Evolutionary conservation across 2,888 invertebrate genomes (phyloP).

Genomic region (Lathronympha strigana): DNA sequence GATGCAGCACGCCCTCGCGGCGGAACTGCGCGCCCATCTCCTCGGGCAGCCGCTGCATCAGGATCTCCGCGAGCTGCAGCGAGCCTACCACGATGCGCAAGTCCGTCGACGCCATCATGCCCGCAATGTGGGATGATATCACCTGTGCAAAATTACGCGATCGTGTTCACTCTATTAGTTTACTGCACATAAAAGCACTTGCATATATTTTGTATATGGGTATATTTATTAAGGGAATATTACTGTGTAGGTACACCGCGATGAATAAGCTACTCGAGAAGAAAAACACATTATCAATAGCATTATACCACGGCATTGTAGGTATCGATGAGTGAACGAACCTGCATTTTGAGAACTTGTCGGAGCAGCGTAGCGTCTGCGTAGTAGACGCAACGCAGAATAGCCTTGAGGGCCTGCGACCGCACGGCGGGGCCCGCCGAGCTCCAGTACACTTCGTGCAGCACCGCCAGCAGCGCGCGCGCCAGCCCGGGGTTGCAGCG

Average conservation of each 20-base stretch:
- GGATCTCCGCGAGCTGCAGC: constrained; percentile 97
- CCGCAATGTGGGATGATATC: constrained; percentile 98
- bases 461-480: constrained; percentile 94
- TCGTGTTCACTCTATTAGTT: too few species aligned
- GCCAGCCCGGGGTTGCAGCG: constrained; percentile 81
- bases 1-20: constrained; percentile 98
- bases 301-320: too few species aligned
- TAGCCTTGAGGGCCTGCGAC: constrained; percentile 97
- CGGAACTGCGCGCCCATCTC: constrained; percentile 98
- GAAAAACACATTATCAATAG: too few species aligned
- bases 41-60: constrained; percentile 98
- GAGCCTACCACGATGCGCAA: constrained; percentile 98
- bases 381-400: constrained; percentile 98
- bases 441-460: constrained; percentile 99
- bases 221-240: too few species aligned
- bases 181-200: too few species aligned
- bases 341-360: constrained; percentile 87
- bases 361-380: constrained; percentile 94
- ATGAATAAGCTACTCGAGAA: too few species aligned
- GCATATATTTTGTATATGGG: too few species aligned
- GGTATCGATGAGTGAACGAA: constrained; percentile 42
- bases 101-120: constrained; percentile 99
- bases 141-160: constrained; percentile 66
- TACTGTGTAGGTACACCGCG: too few species aligned
- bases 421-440: constrained; percentile 99